Evolutionary conservation across 2,797 vertebrate genomes (phyloP).

Genomic region (Hipposideros larvatus): DNA sequence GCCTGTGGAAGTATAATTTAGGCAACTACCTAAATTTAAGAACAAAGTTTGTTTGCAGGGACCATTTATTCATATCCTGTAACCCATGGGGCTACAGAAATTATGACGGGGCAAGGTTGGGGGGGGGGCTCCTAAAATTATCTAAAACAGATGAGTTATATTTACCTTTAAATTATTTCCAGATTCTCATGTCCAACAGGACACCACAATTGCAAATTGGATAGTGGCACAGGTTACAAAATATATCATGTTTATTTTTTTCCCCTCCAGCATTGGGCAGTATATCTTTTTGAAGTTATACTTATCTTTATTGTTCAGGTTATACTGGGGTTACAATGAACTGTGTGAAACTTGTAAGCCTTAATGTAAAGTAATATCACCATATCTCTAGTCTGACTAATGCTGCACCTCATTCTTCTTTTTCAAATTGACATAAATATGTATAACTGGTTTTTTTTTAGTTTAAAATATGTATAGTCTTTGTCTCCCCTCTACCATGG

Average conservation of each 20-base stretch:
- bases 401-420: neutral
- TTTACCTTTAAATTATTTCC: neutral
- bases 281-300: neutral
- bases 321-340: neutral
- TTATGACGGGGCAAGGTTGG: accelerated
- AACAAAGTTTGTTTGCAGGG: neutral
- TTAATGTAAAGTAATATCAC: neutral
- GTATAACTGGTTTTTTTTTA: neutral
- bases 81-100: neutral
- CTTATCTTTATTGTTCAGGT: neutral
- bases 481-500: neutral
- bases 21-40: neutral
- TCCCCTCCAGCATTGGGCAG: neutral
- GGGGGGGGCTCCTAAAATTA: neutral
- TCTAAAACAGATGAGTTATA: neutral
- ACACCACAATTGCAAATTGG: neutral
- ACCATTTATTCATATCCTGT: neutral
- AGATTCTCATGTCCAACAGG: neutral
- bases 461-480: neutral
- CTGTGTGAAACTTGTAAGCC: neutral
- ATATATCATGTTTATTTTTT: neutral
- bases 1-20: neutral
- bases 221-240: neutral
- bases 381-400: neutral
- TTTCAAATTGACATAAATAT: conserved; percentile 14